Evolutionary conservation across 2,888 invertebrate species (phyloP).

Genomic region (Cheilosia scutellata): DNA sequence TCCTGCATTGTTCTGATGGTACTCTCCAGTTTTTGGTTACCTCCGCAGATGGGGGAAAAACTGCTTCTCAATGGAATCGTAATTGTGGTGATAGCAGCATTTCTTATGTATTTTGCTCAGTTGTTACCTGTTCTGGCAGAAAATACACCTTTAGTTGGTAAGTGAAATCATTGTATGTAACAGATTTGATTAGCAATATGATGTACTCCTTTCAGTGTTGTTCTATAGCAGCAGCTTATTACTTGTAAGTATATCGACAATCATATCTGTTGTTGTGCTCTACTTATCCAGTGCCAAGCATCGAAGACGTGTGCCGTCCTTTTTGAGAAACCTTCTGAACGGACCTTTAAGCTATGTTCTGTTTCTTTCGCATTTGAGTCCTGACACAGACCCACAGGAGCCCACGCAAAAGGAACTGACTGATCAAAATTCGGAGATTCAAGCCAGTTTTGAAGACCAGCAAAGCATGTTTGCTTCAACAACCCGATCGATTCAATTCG

Average conservation of each 20-base stretch:
- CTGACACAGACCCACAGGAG: constrained; percentile 76
- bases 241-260: constrained; percentile 85
- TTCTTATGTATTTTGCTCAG: constrained; percentile 87
- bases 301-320: constrained; percentile 84
- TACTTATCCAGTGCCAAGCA: constrained; percentile 85
- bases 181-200: too few species aligned
- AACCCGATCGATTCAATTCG: constrained; percentile 84
- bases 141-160: constrained; percentile 84
- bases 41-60: constrained; percentile 88
- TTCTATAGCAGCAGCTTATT: constrained; percentile 86
- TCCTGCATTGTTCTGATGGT: constrained; percentile 87
- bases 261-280: constrained; percentile 85
- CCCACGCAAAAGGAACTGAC: constrained; percentile 76
- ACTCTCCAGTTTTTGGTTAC: constrained; percentile 87
- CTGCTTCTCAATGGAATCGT: constrained; percentile 86
- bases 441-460: constrained; percentile 74
- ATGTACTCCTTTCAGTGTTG: constrained; percentile 82
- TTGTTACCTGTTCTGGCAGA: constrained; percentile 84
- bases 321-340: constrained; percentile 80
- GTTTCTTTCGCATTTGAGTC: constrained; percentile 61
- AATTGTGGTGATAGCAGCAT: constrained; percentile 86
- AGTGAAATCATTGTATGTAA: constrained; percentile 57
- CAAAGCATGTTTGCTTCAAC: constrained; percentile 73
- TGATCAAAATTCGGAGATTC: constrained; percentile 55
- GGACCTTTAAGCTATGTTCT: constrained; percentile 80